phyloP scores from a whole-genome alignment of 2,113 vertebrate genomes.

The Pluvianellus socialis region DNA sequence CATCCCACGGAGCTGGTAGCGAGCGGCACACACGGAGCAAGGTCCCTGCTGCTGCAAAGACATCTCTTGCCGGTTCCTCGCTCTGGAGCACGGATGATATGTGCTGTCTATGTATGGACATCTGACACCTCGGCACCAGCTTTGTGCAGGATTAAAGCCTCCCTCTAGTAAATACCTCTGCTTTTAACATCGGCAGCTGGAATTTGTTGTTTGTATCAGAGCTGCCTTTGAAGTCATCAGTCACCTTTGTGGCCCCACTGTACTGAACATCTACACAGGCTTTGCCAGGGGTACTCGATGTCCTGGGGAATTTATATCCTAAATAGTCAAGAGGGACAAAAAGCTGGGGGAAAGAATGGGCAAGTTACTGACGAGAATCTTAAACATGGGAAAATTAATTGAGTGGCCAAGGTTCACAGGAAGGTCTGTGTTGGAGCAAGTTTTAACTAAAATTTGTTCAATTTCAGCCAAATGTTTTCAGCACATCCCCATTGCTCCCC shows the following conservation, averaged over 20 bases:
- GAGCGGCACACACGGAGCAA: not conserved
- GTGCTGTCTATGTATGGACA: accelerated
- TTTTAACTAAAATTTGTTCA: not conserved
- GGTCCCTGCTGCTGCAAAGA: not conserved
- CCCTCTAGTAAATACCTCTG: not conserved
- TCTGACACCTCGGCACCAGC: not conserved
- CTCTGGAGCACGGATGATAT: not conserved
- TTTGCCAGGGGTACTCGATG: not conserved
- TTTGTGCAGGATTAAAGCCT: not conserved
- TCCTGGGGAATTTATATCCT: not conserved
- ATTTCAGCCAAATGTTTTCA: not conserved
- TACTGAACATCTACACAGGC: not conserved
- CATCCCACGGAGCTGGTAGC: not conserved
- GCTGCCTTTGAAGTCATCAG: not conserved
- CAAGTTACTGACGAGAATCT: not conserved
- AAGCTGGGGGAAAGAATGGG: not conserved
- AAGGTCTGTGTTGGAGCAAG: not conserved
- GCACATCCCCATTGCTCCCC: not conserved
- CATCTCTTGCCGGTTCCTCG: not conserved
- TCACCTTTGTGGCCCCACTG: not conserved
- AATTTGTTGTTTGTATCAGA: not conserved
- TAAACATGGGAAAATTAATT: not conserved
- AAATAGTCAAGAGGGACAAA: not conserved
- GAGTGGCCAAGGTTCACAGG: not conserved
- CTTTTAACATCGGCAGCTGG: not conserved